phyloP scores from a whole-genome alignment of 2,113 vertebrate species.

The Poicephalus meyeri region DNA sequence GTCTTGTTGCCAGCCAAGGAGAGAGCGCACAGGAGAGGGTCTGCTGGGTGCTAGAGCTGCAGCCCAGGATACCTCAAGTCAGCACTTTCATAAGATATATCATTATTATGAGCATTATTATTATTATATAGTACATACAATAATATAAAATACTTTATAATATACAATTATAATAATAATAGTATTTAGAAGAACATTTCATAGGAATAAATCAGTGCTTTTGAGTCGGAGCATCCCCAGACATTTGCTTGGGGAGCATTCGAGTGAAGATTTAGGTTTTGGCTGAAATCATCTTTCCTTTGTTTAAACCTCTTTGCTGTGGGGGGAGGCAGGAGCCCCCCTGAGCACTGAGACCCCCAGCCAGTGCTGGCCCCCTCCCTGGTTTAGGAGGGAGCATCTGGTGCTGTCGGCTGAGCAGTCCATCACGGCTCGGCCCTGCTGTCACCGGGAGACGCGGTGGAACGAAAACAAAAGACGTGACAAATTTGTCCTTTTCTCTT shows the following conservation, averaged over 20 bases:
- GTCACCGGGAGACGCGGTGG: slow-evolving; percentile 57
- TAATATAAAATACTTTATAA: neutral
- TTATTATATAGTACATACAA: neutral
- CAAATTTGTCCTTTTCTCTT: slow-evolving; percentile 82
- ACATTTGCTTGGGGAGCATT: accelerated
- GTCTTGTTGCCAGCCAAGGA: neutral
- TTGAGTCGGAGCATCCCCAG: accelerated
- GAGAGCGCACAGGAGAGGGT: accelerated
- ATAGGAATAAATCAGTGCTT: accelerated
- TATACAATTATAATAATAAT: neutral
- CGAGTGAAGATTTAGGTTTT: neutral
- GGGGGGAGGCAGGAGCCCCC: neutral
- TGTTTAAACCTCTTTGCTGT: accelerated
- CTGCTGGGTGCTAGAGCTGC: neutral
- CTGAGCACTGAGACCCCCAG: neutral
- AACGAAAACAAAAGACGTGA: slow-evolving; percentile 82
- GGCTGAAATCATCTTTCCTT: neutral
- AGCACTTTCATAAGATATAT: neutral
- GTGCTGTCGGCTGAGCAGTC: slow-evolving; percentile 60
- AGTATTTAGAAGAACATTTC: neutral
- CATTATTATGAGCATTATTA: neutral
- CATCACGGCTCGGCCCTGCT: slow-evolving; percentile 52
- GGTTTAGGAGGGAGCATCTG: slow-evolving; percentile 62
- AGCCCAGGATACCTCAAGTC: neutral
- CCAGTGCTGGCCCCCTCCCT: neutral